These are phyloP conservation scores for Dolichotis patagonum DNA, from an alignment of 2,113 vertebrate species.

Conservation along the genomic window DNA sequence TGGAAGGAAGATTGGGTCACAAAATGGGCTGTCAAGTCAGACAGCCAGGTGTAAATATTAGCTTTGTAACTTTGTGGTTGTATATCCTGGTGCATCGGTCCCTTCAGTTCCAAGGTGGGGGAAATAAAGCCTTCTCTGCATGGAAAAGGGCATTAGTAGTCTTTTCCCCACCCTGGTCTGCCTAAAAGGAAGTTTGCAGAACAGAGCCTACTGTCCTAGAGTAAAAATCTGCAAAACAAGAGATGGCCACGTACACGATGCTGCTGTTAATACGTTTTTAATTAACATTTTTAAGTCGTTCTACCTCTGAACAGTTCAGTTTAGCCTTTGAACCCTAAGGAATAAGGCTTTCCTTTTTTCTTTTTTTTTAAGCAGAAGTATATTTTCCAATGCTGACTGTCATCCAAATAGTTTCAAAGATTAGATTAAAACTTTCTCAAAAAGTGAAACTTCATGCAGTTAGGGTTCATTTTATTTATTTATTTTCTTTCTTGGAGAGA, in stretches of 20 bases:
- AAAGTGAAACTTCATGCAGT: slow-evolving; percentile 33
- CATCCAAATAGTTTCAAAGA: slow-evolving; percentile 73
- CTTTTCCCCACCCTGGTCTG: background rate
- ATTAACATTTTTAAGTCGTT: slow-evolving; percentile 60
- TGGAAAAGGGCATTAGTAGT: too few species aligned
- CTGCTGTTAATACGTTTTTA: slow-evolving; percentile 60
- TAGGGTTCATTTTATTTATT: background rate
- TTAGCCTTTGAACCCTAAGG: slow-evolving; percentile 43
- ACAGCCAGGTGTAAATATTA: background rate
- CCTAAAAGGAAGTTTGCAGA: slow-evolving; percentile 3
- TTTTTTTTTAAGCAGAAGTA: slow-evolving; percentile 44
- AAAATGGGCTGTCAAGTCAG: background rate
- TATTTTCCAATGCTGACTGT: slow-evolving; percentile 51
- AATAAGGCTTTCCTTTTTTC: background rate
- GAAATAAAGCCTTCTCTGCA: background rate
- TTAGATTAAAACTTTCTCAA: slow-evolving; percentile 63
- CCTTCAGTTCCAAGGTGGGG: background rate
- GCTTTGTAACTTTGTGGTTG: background rate
- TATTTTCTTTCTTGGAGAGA: background rate
- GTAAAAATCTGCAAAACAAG: background rate
- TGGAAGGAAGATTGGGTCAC: background rate
- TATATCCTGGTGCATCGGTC: accelerated
- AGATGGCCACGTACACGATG: background rate
- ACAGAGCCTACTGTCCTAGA: background rate
- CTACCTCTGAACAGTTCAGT: slow-evolving; percentile 49